Evolutionary conservation across 2,888 invertebrate species (phyloP).

Genomic region (Protophormia terraenovae): DNA sequence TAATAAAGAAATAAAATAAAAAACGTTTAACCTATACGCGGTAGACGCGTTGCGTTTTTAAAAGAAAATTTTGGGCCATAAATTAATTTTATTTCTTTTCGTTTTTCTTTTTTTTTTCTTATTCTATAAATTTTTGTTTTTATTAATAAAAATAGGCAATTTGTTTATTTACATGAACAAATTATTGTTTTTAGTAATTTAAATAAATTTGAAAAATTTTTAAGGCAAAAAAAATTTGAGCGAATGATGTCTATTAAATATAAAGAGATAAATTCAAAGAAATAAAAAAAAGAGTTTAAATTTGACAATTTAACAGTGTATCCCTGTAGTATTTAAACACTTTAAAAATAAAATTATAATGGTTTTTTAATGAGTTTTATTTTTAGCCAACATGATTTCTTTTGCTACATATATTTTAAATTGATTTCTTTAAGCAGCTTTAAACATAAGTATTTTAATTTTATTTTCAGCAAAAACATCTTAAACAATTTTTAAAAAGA

Average conservation of each 20-base stretch:
- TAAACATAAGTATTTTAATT: not conserved
- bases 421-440: not conserved
- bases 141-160: constrained; percentile 26
- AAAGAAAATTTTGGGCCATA: constrained; percentile 9
- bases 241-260: too few species aligned
- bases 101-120: not conserved
- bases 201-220: not conserved
- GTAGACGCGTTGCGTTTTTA: not conserved
- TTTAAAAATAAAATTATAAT: not conserved
- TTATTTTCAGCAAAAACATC: too few species aligned
- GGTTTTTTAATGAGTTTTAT: not conserved
- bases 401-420: not conserved
- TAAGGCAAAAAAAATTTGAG: too few species aligned
- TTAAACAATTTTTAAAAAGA: not conserved
- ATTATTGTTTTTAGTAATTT: not conserved
- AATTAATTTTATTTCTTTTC: constrained; percentile 21
- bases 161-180: constrained; percentile 15
- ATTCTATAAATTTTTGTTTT: constrained; percentile 18
- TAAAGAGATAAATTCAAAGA: too few species aligned
- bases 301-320: too few species aligned
- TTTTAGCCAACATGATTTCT: not conserved
- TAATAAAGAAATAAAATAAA: too few species aligned
- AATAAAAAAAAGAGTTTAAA: not conserved
- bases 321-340: not conserved
- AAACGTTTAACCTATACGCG: not conserved